Evolutionary conservation across 2,888 invertebrate genomes (phyloP), one percentile per base, ranked within the genome.

Genomic region (Drosophila kambysellisi): DNA sequence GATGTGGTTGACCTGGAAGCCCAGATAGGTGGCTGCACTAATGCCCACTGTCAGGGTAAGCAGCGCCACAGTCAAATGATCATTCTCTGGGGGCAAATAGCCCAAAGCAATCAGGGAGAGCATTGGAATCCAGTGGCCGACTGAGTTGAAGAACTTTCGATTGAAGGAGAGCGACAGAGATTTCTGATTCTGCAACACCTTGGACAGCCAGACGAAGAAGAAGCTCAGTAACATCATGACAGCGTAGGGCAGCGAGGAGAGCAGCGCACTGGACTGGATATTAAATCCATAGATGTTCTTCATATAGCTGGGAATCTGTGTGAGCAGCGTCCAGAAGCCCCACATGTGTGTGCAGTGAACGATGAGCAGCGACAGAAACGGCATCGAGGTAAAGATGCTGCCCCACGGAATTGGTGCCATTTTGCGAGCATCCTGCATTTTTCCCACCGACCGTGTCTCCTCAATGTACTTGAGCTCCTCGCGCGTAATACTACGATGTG

Each of bases 261-360:
- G 91, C 9, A 95, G 85, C 15, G 96, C 96, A 81, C 96, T 96
- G 94, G 95, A 93, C 92, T 95, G 95, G 32, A 97, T 96, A 71
- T 97, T 94, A 73, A 95, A 96, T 41, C 94, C 93, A 12, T 97
- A 94, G n/a, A 97, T 95, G 65, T 95, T 94, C 76, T 95, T 95
- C 95, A 97, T 96, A 91, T 97, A 97, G 0, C 95, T 95, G 0
- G 97, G 97, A 89, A 97, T 96, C 92, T 97, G 96, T 0, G 97
- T 97, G 2, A 97, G 94, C 35, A 97, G 93, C 30, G 96, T 97
- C 96, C 97, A 97, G 92, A 96, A 97, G 30, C 97, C 97, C 94
- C 96, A 96, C 91, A 93, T 93, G 61, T 97, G 96, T 0, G 96
- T 95, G 80, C 95, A 95, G 91, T 97, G 97, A 0, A 96, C 95